Percentiles rank a stretch among this genome's conserved stretches.
Evolutionary conservation across 1,140 invertebrate genomes (phyloP).

Genomic region (Ectropis grisescens): DNA sequence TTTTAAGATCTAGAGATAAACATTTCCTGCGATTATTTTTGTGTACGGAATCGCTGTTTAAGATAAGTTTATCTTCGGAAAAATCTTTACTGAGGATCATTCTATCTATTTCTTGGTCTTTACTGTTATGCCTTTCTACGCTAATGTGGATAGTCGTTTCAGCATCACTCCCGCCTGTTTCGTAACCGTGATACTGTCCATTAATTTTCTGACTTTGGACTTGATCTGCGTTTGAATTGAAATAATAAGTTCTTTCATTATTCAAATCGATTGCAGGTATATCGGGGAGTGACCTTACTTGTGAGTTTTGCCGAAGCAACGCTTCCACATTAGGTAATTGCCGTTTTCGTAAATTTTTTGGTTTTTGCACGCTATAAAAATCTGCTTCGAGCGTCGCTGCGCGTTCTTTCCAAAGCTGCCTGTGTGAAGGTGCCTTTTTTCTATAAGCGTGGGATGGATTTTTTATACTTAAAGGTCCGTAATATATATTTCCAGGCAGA

Average conservation of each 20-base stretch:
- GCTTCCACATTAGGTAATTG: constrained; percentile 13
- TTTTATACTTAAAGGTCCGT: constrained; percentile 3
- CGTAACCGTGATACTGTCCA: constrained; percentile 55
- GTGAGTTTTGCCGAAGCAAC: constrained; percentile 3
- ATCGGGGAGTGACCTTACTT: constrained; percentile 11
- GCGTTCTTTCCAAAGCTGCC: no score
- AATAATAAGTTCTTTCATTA: background rate
- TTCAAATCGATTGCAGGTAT: constrained; percentile 7
- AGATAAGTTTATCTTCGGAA: background rate
- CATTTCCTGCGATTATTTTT: constrained; percentile 25
- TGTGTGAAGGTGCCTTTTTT: constrained; percentile 2
- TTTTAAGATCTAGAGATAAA: constrained; percentile 37
- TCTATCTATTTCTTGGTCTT: constrained; percentile 8
- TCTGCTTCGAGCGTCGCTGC: no score
- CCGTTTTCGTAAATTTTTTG: constrained; percentile 3
- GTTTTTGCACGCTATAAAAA: no score
- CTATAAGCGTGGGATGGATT: constrained; percentile 1
- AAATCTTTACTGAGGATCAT: constrained; percentile 1
- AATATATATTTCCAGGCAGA: constrained; percentile 6
- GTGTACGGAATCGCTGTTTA: background rate
- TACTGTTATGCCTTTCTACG: constrained; percentile 27
- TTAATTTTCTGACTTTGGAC: no score
- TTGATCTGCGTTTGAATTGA: constrained; percentile 4
- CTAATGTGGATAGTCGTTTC: constrained; percentile 52
- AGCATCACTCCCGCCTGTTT: constrained; percentile 54